Conservation (phyloP, 2,113 vertebrate genomes). For the Euleptes europaea region DNA sequence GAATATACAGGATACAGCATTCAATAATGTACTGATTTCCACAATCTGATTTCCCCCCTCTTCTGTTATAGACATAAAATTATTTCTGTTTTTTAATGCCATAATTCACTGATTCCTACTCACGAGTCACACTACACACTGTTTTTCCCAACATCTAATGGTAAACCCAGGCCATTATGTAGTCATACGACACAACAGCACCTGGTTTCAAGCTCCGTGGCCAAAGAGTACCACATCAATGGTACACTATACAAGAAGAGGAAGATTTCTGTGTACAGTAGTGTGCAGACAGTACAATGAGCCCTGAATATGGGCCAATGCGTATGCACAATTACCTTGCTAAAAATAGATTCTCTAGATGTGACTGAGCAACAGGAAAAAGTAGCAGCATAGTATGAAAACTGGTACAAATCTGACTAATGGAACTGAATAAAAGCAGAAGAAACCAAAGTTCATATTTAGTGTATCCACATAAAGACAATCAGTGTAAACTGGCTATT, state of each 20-base stretch:
- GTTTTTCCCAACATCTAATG: neutral
- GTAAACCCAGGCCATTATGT: neutral
- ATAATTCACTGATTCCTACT: neutral
- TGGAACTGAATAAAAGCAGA: neutral
- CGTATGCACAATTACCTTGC: neutral
- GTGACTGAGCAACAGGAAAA: neutral
- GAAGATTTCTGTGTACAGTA: neutral
- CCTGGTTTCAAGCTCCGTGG: neutral
- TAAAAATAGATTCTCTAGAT: neutral
- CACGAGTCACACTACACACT: neutral
- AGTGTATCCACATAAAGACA: neutral
- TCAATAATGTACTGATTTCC: neutral
- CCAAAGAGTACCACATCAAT: neutral
- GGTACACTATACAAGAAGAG: neutral
- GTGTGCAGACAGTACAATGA: neutral
- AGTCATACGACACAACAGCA: neutral
- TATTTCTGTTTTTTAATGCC: neutral
- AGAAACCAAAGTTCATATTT: neutral
- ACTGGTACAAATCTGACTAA: neutral
- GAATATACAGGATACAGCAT: conserved; percentile 70
- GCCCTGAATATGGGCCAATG: neutral
- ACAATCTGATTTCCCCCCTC: neutral
- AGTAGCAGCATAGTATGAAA: neutral
- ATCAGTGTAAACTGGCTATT: neutral
- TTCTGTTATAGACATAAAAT: neutral